phyloP scores from a whole-genome alignment of 2,888 invertebrate genomes.

The Glomeris marginata region DNA sequence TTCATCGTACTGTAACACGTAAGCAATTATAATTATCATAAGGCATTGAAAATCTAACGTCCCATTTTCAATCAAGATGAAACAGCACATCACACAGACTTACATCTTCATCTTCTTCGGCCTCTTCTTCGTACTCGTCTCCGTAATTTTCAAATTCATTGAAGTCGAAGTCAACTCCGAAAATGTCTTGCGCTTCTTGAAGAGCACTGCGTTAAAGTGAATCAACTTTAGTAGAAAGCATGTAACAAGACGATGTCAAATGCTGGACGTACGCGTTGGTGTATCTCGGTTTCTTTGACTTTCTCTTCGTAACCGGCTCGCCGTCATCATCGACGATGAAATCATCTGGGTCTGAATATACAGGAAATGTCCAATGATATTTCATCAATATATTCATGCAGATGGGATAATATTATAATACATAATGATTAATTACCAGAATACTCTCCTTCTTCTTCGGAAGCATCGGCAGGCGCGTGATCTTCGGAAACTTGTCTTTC shows the following conservation, averaged over 20 bases:
- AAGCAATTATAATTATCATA: background rate
- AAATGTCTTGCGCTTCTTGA: constrained; percentile 97
- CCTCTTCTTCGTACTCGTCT: constrained; percentile 70
- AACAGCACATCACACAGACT: too few relatives aligned
- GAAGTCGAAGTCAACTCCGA: constrained; percentile 97
- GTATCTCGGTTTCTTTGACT: constrained; percentile 63
- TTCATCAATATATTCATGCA: too few relatives aligned
- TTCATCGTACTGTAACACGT: constrained; percentile 45
- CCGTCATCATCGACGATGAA: constrained; percentile 97
- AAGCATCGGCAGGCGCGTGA: constrained; percentile 57
- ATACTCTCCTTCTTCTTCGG: constrained; percentile 49
- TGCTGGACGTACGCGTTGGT: constrained; percentile 73
- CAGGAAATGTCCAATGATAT: background rate
- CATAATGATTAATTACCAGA: constrained; percentile 29
- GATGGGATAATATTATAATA: background rate
- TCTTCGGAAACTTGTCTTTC: constrained; percentile 45
- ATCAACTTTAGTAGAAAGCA: constrained; percentile 3
- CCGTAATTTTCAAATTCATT: constrained; percentile 78
- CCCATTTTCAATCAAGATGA: background rate
- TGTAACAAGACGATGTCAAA: constrained; percentile 4
- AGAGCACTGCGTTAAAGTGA: constrained; percentile 45
- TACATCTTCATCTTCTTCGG: constrained; percentile 55
- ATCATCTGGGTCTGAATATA: constrained; percentile 63
- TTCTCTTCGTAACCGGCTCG: constrained; percentile 52
- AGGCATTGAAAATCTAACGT: background rate